Base-by-base conservation (phyloP, 2,113 vertebrate species). In the Pelobates fuscus region DNA sequence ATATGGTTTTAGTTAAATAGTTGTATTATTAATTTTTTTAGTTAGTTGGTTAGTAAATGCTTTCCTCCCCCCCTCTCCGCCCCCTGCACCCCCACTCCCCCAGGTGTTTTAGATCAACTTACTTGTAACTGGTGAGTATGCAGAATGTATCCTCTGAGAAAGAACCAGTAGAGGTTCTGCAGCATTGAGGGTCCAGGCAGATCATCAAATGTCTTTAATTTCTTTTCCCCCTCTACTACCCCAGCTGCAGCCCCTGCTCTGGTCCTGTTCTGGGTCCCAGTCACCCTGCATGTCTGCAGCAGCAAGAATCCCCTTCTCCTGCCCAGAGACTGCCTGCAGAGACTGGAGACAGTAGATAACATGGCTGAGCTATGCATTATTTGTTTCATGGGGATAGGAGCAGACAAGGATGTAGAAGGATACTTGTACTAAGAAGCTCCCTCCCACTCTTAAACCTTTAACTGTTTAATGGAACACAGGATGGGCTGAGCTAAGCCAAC, bases 41-140 rank as follows among this genome's bases (percentile, higher is more conserved):
- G n/a, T n/a, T n/a, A n/a, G n/a, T n/a, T n/a, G n/a, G n/a, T n/a
- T n/a, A n/a, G n/a, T n/a, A n/a, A n/a, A n/a, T n/a, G n/a, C n/a
- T n/a, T n/a, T n/a, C n/a, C n/a, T n/a, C n/a, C n/a, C n/a, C n/a
- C n/a, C n/a, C n/a, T n/a, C n/a, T n/a, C n/a, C n/a, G n/a, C n/a
- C n/a, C n/a, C n/a, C n/a, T 37, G 32, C 32, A 37, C 32, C 32
- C 32, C 32, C 32, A 6, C 32, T 37, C 5, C 32, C n/a, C n/a
- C n/a, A 5, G 5, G 32, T 37, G 32, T 37, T 37, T 37, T 37
- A 37, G n/a, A n/a, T n/a, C n/a, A 37, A 37, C 58, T 78, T 79
- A 91, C 92, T 88, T 92, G 89, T 82, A 92, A 71, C 1, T 83
- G 37, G 69, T 93, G 92, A 8, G 69, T 71, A 66, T 83, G 91